Base-by-base conservation (phyloP, 1,140 invertebrate species). In the Magallana gigas region DNA sequence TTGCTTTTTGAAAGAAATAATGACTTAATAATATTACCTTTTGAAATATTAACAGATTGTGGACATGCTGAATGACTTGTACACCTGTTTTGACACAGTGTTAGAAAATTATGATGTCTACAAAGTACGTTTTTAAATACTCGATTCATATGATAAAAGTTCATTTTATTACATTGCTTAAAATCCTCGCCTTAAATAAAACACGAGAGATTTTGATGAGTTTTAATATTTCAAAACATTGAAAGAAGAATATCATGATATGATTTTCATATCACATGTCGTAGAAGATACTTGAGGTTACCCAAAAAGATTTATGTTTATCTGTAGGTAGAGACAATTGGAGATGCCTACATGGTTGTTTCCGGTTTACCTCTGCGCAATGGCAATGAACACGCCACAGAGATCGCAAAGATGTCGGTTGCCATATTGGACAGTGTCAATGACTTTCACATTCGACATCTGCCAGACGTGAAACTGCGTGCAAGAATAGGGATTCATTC, bases 41-140 rank as follows among this genome's bases (percentile, higher is more conserved):
- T 23, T 23, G 64, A 68, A 18, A 18, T 8, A n/a, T 2, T 68
- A 4, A 68, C 91, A 98, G 97, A 98, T 99, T 57, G 98, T 99
- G 1, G 98, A 98, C 93, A 95, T 99, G 5, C 96, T 99, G 8
- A 99, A 99, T 94, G 98, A 99, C 94, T 96, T 99, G 9, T 99
- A 99, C 94, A 98, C 98, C 7, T 97, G 97, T 90, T 99, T 99
- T 93, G 99, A 99, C 94, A 97, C 97, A 1, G 98, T 99, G 88
- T 98, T 99, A 87, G 98, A 98, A 92, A 97, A 98, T 91, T 99
- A 98, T 92, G 98, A 99, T 95, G 98, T 99, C 6, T 99, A 99
- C 94, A 99, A 99, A 96, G 98, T 99, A 95, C 12, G 14, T 76
- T 18, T 71, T 23, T n/a, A 56, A 12, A 23, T 48, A 57, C 23